Base-by-base conservation (phyloP, 2,888 invertebrate species). In the Diadegma fenestrale region DNA sequence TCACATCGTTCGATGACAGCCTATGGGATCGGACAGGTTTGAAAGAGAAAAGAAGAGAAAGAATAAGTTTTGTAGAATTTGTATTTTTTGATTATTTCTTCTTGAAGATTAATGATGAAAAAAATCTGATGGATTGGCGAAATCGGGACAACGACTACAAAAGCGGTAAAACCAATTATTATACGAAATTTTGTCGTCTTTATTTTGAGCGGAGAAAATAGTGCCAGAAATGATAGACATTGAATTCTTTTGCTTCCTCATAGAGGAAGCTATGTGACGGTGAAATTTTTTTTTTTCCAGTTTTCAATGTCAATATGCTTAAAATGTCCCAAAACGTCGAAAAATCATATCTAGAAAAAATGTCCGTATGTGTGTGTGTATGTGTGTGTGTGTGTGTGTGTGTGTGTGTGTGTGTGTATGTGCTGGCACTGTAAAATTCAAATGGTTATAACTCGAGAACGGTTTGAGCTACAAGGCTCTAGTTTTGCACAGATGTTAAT, bases 121-220 rank as follows among this genome's bases (percentile, higher is more conserved):
- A 86, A 80, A 78, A 48, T 68, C 87, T 86, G 88, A 91, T 92
- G 92, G 91, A 93, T 88, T 90, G 90, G 89, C 87, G 85, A 80
- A 89, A 91, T 71, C 91, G 91, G 33, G 90, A 92, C 17, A 84
- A 88, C 76, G 89, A 89, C 64, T 89, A 88, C 43, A 87, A 89
- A 48, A 92, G 90, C 80, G 89, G 92, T 92, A 90, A 83, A 30
- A 68, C 75, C 71, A 22, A 0, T 45, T 77, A 64, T 58, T 78
- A n/a, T n/a, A 48, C 41, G 22, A 6, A n/a, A n/a, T 75, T 26
- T 7, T 1, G 37, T 22, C n/a, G 1, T 17, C 19, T 22, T 48
- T 5, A 48, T 45, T 45, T 48, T 48, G 7, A 54, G 10, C 37
- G 8, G 10, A 37, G 37, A 37, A 37, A 37, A 37, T 37, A 37